Percentiles rank a stretch among this genome's conserved stretches.
These are phyloP conservation scores for Acropternis orthonyx DNA, from an alignment of 2,797 vertebrate genomes.

Conservation along the genomic window DNA sequence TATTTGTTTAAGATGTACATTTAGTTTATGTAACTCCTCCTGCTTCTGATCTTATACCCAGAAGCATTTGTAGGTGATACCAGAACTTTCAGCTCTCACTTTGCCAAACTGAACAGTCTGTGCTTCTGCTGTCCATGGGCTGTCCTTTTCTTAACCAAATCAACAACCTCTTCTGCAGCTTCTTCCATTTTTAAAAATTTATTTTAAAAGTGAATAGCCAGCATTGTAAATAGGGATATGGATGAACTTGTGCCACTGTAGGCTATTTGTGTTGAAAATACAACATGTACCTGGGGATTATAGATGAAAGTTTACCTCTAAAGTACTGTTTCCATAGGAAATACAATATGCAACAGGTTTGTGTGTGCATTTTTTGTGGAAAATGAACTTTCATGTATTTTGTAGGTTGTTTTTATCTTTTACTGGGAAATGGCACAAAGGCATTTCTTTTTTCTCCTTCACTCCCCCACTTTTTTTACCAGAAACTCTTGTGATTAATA, in stretches of 20 bases:
- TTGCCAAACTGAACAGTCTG: background rate
- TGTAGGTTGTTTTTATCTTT: background rate
- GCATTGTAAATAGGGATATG: background rate
- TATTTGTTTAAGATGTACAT: background rate
- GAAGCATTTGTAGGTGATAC: background rate
- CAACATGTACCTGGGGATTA: background rate
- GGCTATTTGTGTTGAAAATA: background rate
- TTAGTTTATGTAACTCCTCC: background rate
- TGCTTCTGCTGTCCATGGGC: background rate
- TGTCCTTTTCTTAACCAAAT: background rate
- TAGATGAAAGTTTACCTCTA: background rate
- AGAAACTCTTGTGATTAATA: background rate
- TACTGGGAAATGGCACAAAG: background rate
- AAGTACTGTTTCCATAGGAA: background rate
- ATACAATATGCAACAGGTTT: background rate
- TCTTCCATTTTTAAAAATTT: background rate
- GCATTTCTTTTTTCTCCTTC: background rate
- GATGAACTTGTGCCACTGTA: background rate
- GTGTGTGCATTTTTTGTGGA: background rate
- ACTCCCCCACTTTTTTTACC: rapidly evolving
- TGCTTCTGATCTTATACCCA: background rate
- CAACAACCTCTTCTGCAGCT: background rate
- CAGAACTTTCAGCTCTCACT: background rate
- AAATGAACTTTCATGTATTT: background rate
- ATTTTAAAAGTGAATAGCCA: background rate